Base-by-base conservation (phyloP, 2,113 vertebrate genomes). In the Cathartes aura region DNA sequence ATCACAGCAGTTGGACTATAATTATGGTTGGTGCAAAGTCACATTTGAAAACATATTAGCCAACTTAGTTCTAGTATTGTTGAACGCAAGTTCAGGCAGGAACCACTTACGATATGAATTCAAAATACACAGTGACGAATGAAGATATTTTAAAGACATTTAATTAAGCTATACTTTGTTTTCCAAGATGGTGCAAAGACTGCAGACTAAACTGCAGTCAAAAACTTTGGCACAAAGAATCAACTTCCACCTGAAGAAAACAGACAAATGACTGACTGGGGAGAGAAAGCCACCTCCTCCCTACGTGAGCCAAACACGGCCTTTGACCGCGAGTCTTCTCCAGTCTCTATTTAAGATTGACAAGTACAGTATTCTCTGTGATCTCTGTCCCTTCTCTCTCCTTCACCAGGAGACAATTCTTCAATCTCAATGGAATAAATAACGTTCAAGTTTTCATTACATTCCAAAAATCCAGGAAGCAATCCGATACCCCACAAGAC, bases 1-100 rank as follows among this genome's bases (percentile, higher is more conserved):
- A 29, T 8, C 1, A 0, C 1, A 3, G 36, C n/a, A 30, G 22
- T 14, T 68, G 40, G 22, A 22, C 48, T 36, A 1, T 6, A n/a
- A 2, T 1, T 15, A 53, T 21, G 52, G n/a, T 29, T 36, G 62
- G 4, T 15, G 20, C 34, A 67, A 60, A 93, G 30, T 15, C 66
- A 48, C 42, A 23, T 60, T 2, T 81, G 40, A 74, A 75, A 66
- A 87, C 2, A 0, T 3, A 63, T 8, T 9, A 38, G 17, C 8
- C 12, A 78, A 32, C 38, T 30, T 18, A 32, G 30, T 19, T 85
- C 73, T 58, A 48, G 12, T 32, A 21, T 11, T 2, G 0, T 2
- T 60, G n/a, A 40, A 21, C 27, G 6, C 27, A 58, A 60, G 53
- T 15, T 12, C 78, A 84, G 48, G 48, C 34, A 89, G 32, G 15